Evolutionary conservation across 92 coral and sea anemone species (phyloP), one percentile per base, ranked within the genome.

Genomic region (Palythoa heliodiscus): DNA sequence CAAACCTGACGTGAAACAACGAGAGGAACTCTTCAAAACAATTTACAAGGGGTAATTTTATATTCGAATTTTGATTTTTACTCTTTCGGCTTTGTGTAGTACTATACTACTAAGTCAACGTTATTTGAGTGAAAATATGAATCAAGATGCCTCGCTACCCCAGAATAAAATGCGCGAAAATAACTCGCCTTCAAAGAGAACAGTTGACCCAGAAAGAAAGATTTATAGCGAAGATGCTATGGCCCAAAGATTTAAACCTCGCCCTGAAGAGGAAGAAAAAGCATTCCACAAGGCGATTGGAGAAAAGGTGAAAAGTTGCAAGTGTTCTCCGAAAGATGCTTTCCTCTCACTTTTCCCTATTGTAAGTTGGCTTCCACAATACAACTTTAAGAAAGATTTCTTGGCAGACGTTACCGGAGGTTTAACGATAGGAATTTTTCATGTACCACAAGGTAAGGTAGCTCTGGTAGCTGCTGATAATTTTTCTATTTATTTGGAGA

Each of bases 401-500:
- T 20, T 88, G 23, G 85, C 91, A 67, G 98, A 95, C 71, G 24
- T 94, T 5, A 88, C 90, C n/a, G 98, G 93, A 10, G 98, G 98
- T 14, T 52, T 93, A 24, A 95, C 98, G 11, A 93, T 95, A 8
- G 98, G 98, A 68, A 87, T 95, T 5, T 94, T 95, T 97, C 97
- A 95, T 68, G 86, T 95, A 38, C 98, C 98, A 60, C 98, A 93
- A 92, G 98, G 98, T 94, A 85, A 86, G 85, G 35, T 4, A 8
- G 4, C 8, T 63, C 2, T 63, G 85, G 35, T 4, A 8, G 4
- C 8, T 63, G 11, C 20, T 63, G 19, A 3, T 63, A 5, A 63
- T 58, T 58, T 58, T 0, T 58, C 16, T 58, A 58, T 58, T 13
- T 58, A 22, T 15, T 58, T 5, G 6, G 50, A 43, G 9, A n/a